Base-by-base conservation (phyloP, 2,797 vertebrate genomes). In the Enteromius argenteus region DNA sequence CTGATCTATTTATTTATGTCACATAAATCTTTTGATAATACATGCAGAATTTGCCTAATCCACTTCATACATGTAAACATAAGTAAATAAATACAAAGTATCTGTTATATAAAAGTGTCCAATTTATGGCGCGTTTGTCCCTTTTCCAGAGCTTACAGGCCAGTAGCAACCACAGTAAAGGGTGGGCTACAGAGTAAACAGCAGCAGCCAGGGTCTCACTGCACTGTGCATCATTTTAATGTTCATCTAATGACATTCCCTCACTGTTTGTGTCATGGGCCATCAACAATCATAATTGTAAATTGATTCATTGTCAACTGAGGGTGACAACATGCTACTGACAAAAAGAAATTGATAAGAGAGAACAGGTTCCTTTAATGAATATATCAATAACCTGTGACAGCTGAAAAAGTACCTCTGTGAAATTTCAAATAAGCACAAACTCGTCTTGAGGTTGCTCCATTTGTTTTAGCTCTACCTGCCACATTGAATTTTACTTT, bases 271-370 rank as follows among this genome's bases (percentile, higher is more conserved):
- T 96, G 95, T 96, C 95, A 96, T 95, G 95, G 95, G 88, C 94
- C 95, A 96, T 96, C 95, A 96, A 95, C 93, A 96, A 94, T 95
- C 94, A 96, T 96, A 96, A 96, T 95, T 96, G 95, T 95, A 95
- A 96, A 95, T 95, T 95, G 94, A 95, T 95, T 96, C 94, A 94
- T 94, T 94, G 95, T 91, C 89, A 90, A 95, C 90, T 94, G 94
- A 95, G 94, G 95, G 93, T 94, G 94, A 95, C 95, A 95, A 94
- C 94, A 91, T 86, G 92, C 91, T 91, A 93, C 91, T 95, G 94
- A 95, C 95, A 96, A 88, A 86, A 89, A 93, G 85, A 90, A 94
- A 94, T 91, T 90, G 88, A 90, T 90, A 89, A 91, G 90, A 90
- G 94, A 94, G 93, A 95, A 94, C 92, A 94, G 93, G 93, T 89